Conservation (phyloP, 2,888 invertebrate species). For the Eurytoma californica region DNA sequence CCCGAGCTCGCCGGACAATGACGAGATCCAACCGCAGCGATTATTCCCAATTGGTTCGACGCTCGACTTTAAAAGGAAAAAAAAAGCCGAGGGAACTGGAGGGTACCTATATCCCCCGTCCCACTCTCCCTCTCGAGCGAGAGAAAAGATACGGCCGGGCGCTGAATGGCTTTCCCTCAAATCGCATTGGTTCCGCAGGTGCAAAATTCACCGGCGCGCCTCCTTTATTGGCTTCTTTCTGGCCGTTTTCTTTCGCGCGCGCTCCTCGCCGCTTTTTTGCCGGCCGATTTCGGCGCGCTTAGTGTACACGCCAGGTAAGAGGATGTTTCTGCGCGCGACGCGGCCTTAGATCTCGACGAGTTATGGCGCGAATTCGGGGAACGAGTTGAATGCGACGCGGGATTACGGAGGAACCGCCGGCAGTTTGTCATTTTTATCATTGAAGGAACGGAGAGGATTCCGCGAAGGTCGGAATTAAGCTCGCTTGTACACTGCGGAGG, state of each 20-base stretch:
- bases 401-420: too few species aligned
- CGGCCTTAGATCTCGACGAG: neutral
- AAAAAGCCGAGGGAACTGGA: neutral
- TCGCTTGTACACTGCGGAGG: too few species aligned
- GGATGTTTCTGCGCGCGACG: neutral
- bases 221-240: neutral
- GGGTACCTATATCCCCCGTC: neutral
- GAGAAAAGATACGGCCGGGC: neutral
- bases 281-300: too few species aligned
- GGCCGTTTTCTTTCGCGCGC: neutral
- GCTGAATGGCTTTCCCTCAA: constrained; percentile 30
- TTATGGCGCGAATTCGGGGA: constrained; percentile 10
- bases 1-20: constrained; percentile 8
- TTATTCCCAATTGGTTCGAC: constrained; percentile 33
- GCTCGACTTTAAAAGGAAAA: neutral
- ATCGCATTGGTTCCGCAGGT: constrained; percentile 42
- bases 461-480: too few species aligned
- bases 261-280: neutral
- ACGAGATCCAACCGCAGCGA: constrained; percentile 21
- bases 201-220: constrained; percentile 2
- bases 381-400: neutral
- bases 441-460: too few species aligned
- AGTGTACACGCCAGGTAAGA: neutral
- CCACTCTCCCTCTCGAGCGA: neutral
- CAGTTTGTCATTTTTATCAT: too few species aligned